These are phyloP conservation scores for Andricus curvator DNA, from an alignment of 2,888 invertebrate genomes.

Conservation along the genomic window DNA sequence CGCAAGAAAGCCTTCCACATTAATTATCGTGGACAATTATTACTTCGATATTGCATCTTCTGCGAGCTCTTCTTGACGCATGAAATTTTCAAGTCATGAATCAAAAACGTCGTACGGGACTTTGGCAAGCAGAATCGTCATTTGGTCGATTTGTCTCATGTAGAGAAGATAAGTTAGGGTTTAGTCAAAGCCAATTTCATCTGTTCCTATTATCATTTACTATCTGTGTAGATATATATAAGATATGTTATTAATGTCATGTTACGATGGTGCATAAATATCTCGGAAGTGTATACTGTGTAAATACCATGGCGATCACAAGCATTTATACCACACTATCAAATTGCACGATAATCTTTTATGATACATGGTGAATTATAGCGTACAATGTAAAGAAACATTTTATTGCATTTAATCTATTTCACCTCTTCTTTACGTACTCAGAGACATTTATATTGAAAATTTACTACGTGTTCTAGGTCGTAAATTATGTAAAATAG, in stretches of 20 bases:
- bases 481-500: neutral
- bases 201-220: neutral
- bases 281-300: neutral
- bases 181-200: neutral
- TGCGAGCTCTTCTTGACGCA: neutral
- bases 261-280: neutral
- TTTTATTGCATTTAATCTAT: neutral
- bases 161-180: neutral
- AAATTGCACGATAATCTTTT: constrained; percentile 1
- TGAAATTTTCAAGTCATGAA: constrained; percentile 2
- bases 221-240: neutral
- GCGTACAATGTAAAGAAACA: neutral
- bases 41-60: neutral
- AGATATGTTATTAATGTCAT: neutral
- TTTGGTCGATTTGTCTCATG: constrained; percentile 6
- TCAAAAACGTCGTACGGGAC: constrained; percentile 5
- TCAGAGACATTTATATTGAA: neutral
- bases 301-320: neutral
- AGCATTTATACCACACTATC: neutral
- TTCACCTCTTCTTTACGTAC: neutral
- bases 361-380: neutral
- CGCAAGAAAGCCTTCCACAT: constrained; percentile 7
- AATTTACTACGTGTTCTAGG: neutral
- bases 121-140: neutral
- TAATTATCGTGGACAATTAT: constrained; percentile 3